Evolutionary conservation across 2,113 vertebrate species (phyloP).

Genomic region (Leucopsar rothschildi): DNA sequence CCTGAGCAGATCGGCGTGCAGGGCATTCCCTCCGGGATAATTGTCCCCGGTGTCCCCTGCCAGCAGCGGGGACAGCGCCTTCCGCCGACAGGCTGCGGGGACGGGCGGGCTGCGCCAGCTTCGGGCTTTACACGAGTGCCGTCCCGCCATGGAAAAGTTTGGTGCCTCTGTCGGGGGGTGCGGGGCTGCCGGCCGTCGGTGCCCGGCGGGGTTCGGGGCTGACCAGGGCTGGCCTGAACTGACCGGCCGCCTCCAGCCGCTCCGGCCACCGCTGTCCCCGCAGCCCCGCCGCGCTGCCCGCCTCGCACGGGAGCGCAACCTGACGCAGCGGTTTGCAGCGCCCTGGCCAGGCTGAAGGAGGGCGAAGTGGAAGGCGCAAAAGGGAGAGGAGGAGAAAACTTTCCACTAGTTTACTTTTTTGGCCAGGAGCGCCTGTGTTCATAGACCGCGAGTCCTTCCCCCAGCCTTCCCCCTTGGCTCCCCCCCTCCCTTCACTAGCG

Average conservation of each 20-base stretch:
- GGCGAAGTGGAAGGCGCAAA: background rate
- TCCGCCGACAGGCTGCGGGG: background rate
- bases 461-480: background rate
- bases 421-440: background rate
- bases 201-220: background rate
- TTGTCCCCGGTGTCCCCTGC: background rate
- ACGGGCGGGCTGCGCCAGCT: background rate
- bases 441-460: background rate
- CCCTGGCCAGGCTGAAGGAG: background rate
- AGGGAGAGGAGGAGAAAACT: conserved; percentile 37
- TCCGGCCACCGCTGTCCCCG: background rate
- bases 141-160: background rate
- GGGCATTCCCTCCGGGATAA: too few species aligned
- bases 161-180: background rate
- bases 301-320: background rate
- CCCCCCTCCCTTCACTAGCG: background rate
- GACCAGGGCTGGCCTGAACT: too few species aligned
- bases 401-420: conserved; percentile 30
- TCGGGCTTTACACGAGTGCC: background rate
- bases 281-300: background rate
- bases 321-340: background rate
- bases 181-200: background rate
- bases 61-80: background rate
- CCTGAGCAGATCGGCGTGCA: fast-evolving
- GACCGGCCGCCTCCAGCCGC: background rate